Percentiles rank a stretch among this genome's conserved stretches.
phyloP scores from a whole-genome alignment of 2,113 vertebrate genomes.

The Cinclus mexicanus region DNA sequence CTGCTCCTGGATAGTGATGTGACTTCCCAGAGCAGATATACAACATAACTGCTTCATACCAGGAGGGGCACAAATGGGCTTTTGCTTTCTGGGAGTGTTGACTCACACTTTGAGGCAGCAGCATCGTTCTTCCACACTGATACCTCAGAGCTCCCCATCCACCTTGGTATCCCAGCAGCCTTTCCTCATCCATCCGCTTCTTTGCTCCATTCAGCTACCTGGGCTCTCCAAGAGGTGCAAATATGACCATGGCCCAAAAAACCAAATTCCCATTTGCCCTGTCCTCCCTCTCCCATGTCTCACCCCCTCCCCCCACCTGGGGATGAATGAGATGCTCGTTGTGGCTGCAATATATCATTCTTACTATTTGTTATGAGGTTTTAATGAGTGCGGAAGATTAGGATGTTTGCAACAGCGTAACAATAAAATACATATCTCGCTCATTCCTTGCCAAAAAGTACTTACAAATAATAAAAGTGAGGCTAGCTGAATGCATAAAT shows the following conservation, averaged over 20 bases:
- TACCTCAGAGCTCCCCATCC: neutral
- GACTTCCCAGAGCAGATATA: neutral
- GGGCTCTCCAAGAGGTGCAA: neutral
- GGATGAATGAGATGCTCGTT: slow-evolving; percentile 29
- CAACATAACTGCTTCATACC: neutral
- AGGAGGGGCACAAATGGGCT: neutral
- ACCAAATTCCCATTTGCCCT: neutral
- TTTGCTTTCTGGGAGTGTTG: neutral
- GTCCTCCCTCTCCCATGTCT: neutral
- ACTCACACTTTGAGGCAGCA: neutral
- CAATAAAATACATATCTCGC: slow-evolving; percentile 69
- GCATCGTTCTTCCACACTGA: accelerated
- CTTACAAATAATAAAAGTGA: slow-evolving; percentile 72
- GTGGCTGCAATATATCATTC: slow-evolving; percentile 65
- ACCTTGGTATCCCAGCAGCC: neutral
- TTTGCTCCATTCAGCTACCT: neutral
- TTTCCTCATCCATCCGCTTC: neutral
- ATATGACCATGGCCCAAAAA: neutral
- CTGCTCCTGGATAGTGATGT: neutral
- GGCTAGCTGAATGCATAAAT: slow-evolving; percentile 70
- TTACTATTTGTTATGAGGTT: slow-evolving; percentile 72
- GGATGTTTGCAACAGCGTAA: slow-evolving; percentile 62
- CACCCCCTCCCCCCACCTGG: neutral
- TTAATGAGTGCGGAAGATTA: slow-evolving; percentile 66
- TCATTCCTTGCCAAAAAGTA: slow-evolving; percentile 68